Evolutionary conservation across 2,113 vertebrate species (phyloP), one percentile per base, ranked within the genome.

Genomic region (Elachura formosa): DNA sequence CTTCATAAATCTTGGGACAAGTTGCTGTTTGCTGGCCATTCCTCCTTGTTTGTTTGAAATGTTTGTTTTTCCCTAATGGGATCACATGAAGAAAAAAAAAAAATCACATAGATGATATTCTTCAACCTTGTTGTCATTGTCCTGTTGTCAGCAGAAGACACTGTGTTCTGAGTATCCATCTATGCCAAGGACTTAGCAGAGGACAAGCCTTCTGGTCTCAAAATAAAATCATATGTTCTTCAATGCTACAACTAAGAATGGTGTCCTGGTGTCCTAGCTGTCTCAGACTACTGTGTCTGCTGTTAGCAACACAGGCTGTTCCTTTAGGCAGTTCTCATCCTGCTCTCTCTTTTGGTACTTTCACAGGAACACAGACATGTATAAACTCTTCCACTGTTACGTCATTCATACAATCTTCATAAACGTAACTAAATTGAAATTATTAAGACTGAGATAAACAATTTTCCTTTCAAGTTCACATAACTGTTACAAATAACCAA

Each of bases 351-450:
- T 55, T 40, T 14, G 21, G 33, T 7, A 2, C 16, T 74, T 36
- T 34, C 73, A 78, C 33, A 61, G 52, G 64, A 87, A 31, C 3
- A 61, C 8, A n/a, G n/a, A 38, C 5, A 18, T 0, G 0, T 5
- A 71, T 10, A 21, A 14, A 28, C 22, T 51, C n/a, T 69, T 89
- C 52, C 56, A 28, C n/a, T 64, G 11, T 1, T 36, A 51, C 2
- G 6, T 55, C 20, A 29, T 69, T 56, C 20, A 43, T 8, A 28
- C 2, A 31, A 11, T 31, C 38, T 46, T 76, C 34, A 69, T 29
- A 80, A 63, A 40, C 26, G 45, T 33, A 66, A 43, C 22, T 28
- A 43, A 77, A 59, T 51, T 73, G 21, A 12, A 87, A 82, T 7
- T 33, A 40, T 41, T 41, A 62, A 61, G n/a, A 55, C 5, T 40